These are phyloP conservation scores for Sander lucioperca DNA, from an alignment of 2,113 vertebrate genomes.

Conservation along the genomic window DNA sequence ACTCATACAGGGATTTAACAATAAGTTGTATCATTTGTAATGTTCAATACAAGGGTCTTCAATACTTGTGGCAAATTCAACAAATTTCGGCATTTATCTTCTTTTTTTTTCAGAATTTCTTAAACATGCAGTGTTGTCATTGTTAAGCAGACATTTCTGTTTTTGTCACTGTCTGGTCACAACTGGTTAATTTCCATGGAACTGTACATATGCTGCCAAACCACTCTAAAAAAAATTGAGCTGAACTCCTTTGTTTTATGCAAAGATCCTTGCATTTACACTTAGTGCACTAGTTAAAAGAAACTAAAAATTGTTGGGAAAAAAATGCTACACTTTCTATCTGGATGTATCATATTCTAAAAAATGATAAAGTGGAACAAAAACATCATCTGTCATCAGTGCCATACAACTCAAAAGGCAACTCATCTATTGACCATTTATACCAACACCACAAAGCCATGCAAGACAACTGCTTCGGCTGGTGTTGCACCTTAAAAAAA, in stretches of 20 bases:
- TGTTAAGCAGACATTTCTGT: not conserved
- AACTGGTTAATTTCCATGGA: not conserved
- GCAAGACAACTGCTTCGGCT: not conserved
- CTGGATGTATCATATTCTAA: not conserved
- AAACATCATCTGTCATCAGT: no score
- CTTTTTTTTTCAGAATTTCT: not conserved
- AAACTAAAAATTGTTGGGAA: not conserved
- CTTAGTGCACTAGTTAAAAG: not conserved
- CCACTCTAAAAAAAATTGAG: not conserved
- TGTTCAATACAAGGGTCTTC: not conserved
- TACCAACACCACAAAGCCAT: not conserved
- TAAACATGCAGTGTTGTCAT: not conserved
- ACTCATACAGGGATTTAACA: not conserved
- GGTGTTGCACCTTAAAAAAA: not conserved
- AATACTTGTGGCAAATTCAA: not conserved
- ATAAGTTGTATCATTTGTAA: not conserved
- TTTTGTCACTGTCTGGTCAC: not conserved
- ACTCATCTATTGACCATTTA: not conserved
- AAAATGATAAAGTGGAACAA: no score
- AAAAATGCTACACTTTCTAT: not conserved
- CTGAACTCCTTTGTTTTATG: not conserved
- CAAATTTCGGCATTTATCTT: not conserved
- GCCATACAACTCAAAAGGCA: not conserved
- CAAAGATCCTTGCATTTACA: not conserved
- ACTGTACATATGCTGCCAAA: not conserved